phyloP scores from a whole-genome alignment of 1,140 invertebrate species.

The Ruditapes philippinarum region DNA sequence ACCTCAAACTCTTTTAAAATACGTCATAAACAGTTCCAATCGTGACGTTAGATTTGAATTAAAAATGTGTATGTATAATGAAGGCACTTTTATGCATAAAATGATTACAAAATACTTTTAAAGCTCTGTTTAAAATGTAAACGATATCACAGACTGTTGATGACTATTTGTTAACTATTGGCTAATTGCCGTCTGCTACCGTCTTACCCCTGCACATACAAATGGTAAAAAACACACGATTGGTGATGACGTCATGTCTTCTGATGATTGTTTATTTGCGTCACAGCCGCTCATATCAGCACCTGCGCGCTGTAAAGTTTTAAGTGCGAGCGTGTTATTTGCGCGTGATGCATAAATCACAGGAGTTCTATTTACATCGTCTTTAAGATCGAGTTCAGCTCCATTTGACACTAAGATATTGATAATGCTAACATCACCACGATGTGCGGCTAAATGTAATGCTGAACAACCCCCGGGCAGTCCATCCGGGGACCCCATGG shows the following conservation, averaged over 20 bases:
- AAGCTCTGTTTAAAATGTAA: background rate
- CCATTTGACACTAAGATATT: conserved; percentile 77
- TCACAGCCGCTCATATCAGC: conserved; percentile 74
- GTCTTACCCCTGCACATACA: conserved; percentile 49
- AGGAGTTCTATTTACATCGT: conserved; percentile 72
- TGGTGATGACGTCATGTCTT: conserved; percentile 56
- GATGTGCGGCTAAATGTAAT: conserved; percentile 82
- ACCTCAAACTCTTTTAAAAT: too few species aligned
- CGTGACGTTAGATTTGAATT: too few species aligned
- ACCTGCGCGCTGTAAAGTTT: conserved; percentile 79
- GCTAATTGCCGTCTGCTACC: conserved; percentile 4
- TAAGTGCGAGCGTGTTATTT: conserved; percentile 77
- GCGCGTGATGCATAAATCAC: conserved; percentile 78
- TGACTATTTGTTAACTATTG: background rate
- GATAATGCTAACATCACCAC: conserved; percentile 82
- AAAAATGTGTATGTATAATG: background rate
- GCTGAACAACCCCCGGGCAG: conserved; percentile 79
- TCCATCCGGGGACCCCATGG: conserved; percentile 80
- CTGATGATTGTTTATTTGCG: conserved; percentile 10
- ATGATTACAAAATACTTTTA: conserved; percentile 20
- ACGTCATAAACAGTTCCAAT: too few species aligned
- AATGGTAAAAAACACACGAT: conserved; percentile 65
- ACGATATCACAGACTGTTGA: conserved; percentile 1
- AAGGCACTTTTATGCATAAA: conserved; percentile 5
- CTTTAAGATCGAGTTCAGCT: conserved; percentile 71